A percentile compares a stretch with the other conserved stretches of the same genome.
Evolutionary conservation across 2,113 vertebrate species (phyloP).

Genomic region (Nibea albiflora): DNA sequence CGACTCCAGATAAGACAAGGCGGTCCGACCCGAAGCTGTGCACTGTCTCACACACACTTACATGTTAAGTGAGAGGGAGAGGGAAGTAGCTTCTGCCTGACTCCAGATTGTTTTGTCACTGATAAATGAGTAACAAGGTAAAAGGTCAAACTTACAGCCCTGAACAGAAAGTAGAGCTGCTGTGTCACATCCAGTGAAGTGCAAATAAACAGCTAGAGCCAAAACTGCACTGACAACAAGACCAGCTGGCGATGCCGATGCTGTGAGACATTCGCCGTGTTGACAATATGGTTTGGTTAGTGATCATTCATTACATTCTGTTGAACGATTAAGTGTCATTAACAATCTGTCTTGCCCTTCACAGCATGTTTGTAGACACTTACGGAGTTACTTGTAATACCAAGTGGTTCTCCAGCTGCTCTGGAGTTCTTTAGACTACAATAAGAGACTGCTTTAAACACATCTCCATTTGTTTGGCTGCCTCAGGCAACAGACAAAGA

Average conservation of each 20-base stretch:
- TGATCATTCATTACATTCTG: slow-evolving; percentile 41
- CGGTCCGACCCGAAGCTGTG: slow-evolving; percentile 59
- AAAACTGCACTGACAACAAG: slow-evolving; percentile 4
- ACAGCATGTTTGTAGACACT: slow-evolving; percentile 29
- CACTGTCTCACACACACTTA: slow-evolving; percentile 43
- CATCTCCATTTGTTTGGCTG: slow-evolving; percentile 26
- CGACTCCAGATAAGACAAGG: slow-evolving; percentile 70
- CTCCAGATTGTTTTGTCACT: slow-evolving; percentile 67
- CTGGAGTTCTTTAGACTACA: slow-evolving; percentile 26
- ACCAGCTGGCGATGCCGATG: slow-evolving; percentile 31
- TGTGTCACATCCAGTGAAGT: slow-evolving; percentile 23
- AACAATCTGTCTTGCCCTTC: slow-evolving; percentile 44
- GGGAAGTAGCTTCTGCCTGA: slow-evolving; percentile 68
- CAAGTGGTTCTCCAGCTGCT: slow-evolving; percentile 39
- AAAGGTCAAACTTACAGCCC: slow-evolving; percentile 63
- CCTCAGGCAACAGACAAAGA: background rate
- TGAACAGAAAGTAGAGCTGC: slow-evolving; percentile 28
- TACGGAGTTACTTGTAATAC: slow-evolving; percentile 5
- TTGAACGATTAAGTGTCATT: slow-evolving; percentile 37
- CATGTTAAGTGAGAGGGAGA: slow-evolving; percentile 61
- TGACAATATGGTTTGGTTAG: slow-evolving; percentile 35
- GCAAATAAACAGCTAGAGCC: slow-evolving; percentile 32
- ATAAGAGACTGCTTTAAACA: slow-evolving; percentile 14
- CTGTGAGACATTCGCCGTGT: slow-evolving; percentile 14
- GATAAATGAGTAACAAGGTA: slow-evolving; percentile 61